These are phyloP conservation scores for Spisula subtruncata DNA, from an alignment of 2,888 invertebrate genomes.

Conservation along the genomic window DNA sequence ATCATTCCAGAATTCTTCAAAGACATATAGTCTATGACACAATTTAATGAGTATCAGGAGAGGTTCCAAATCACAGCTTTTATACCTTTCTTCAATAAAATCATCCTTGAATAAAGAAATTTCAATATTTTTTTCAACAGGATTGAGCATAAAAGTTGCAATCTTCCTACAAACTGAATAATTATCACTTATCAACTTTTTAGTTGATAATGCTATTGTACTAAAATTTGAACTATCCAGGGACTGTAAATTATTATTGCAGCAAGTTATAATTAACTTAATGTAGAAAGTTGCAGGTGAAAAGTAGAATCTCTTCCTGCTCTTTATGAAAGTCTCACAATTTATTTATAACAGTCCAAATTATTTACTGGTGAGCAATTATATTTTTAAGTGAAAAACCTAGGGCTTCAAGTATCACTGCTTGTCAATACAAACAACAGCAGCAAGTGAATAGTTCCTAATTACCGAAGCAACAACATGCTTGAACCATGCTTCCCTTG, in stretches of 20 bases:
- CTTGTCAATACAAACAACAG: constrained; percentile 8
- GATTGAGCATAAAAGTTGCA: not conserved
- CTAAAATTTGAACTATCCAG: not conserved
- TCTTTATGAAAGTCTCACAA: too few relatives aligned
- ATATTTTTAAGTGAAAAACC: too few relatives aligned
- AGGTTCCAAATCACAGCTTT: not conserved
- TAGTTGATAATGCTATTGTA: too few relatives aligned
- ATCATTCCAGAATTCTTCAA: not conserved
- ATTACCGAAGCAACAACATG: constrained; percentile 12
- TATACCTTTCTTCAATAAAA: not conserved
- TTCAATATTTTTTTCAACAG: not conserved
- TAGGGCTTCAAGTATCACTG: not conserved
- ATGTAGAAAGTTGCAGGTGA: not conserved
- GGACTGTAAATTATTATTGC: not conserved
- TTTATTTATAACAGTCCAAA: too few relatives aligned
- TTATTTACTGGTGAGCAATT: too few relatives aligned
- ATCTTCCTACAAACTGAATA: too few relatives aligned
- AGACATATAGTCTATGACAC: constrained; percentile 12
- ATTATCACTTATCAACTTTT: too few relatives aligned
- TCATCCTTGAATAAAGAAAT: not conserved
- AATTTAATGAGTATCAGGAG: not conserved
- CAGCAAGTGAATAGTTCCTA: constrained; percentile 24
- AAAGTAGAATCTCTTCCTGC: too few relatives aligned
- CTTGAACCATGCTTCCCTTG: not conserved
- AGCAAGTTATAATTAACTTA: not conserved